phyloP scores from a whole-genome alignment of 2,888 invertebrate genomes.

The Clostera curtula region DNA sequence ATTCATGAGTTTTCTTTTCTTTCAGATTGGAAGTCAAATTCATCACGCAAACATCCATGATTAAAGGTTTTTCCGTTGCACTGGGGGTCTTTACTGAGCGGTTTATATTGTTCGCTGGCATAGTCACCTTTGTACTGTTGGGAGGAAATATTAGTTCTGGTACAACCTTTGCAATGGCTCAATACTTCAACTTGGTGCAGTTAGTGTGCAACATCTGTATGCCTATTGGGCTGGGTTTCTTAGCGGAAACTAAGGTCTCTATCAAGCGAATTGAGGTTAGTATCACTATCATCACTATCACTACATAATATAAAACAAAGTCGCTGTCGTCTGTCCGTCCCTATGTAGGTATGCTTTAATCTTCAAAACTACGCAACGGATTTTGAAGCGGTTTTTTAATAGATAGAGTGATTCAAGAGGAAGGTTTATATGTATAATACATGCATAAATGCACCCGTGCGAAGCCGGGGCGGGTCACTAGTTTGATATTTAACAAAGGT shows the following conservation, averaged over 20 bases:
- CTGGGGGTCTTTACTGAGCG: conserved; percentile 88
- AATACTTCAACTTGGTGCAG: conserved; percentile 84
- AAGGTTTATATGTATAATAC: no score
- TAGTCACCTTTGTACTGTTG: conserved; percentile 82
- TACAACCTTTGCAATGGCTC: conserved; percentile 83
- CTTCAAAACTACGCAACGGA: no score
- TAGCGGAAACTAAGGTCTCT: conserved; percentile 79
- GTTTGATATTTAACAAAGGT: no score
- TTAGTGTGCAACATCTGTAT: conserved; percentile 77
- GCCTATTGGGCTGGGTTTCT: conserved; percentile 74
- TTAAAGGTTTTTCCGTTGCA: conserved; percentile 78
- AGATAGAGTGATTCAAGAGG: no score
- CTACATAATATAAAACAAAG: background rate
- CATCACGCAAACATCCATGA: conserved; percentile 78
- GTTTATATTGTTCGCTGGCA: conserved; percentile 85
- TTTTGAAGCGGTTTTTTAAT: no score
- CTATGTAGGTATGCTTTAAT: no score
- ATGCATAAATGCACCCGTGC: no score
- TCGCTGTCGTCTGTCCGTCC: no score
- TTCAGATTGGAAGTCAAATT: conserved; percentile 80
- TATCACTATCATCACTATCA: conserved; percentile 2
- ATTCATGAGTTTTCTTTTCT: conserved; percentile 3
- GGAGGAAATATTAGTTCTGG: conserved; percentile 77
- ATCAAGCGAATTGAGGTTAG: conserved; percentile 76
- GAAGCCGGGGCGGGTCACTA: no score